A percentile compares a stretch with the other conserved stretches of the same genome.
These are phyloP conservation scores for Drosophila nigromelanica DNA, from an alignment of 1,140 invertebrate species.

Conservation along the genomic window DNA sequence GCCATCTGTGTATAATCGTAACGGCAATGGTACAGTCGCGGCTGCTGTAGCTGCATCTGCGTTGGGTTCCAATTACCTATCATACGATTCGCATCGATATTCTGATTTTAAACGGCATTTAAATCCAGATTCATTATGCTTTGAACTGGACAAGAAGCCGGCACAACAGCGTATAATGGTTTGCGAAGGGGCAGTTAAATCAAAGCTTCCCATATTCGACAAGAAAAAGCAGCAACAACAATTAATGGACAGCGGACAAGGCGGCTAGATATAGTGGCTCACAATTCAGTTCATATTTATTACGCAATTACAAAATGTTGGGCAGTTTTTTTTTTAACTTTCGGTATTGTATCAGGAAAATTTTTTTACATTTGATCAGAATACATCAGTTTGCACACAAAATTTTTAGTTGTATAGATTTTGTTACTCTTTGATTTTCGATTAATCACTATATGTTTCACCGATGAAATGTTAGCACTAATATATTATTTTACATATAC, in stretches of 20 bases:
- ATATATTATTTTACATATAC: neutral
- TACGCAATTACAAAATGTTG: constrained; percentile 25
- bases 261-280: constrained; percentile 44
- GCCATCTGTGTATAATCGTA: constrained; percentile 70
- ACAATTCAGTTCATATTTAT: constrained; percentile 22
- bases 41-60: constrained; percentile 74
- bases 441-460: constrained; percentile 7
- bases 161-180: constrained; percentile 88
- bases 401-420: constrained; percentile 13
- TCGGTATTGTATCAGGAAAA: neutral
- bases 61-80: constrained; percentile 65
- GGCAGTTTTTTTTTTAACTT: constrained; percentile 22
- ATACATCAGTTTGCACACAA: constrained; percentile 16
- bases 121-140: constrained; percentile 73
- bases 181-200: constrained; percentile 92
- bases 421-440: neutral
- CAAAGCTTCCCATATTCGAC: constrained; percentile 93
- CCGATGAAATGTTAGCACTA: constrained; percentile 13
- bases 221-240: constrained; percentile 86
- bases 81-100: constrained; percentile 73
- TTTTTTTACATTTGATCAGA: constrained; percentile 8
- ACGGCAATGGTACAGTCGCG: constrained; percentile 64
- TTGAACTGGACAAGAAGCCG: constrained; percentile 81
- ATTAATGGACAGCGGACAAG: constrained; percentile 41
- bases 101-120: constrained; percentile 79